A percentile compares a stretch with the other conserved stretches of the same genome.
These are phyloP conservation scores for Enteromius viviparus DNA, from an alignment of 2,797 vertebrate species.

Conservation along the genomic window DNA sequence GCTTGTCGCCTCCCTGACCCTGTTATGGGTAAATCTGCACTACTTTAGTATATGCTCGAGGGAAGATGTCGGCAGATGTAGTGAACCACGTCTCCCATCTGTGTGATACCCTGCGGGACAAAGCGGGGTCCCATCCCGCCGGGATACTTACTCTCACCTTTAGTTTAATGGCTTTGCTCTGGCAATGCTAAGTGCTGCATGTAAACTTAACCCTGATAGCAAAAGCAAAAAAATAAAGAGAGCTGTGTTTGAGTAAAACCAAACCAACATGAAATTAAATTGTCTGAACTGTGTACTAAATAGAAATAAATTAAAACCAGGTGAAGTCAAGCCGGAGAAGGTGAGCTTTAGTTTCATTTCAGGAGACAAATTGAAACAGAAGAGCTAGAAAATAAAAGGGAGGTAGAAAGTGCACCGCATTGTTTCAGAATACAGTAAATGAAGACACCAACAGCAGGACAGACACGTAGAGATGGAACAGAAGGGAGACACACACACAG, in stretches of 20 bases:
- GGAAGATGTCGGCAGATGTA: slow-evolving; percentile 43
- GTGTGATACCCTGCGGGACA: slow-evolving; percentile 31
- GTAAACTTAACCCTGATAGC: slow-evolving; percentile 57
- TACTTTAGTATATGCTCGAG: slow-evolving; percentile 76
- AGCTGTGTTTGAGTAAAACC: slow-evolving; percentile 64
- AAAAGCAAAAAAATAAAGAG: slow-evolving; percentile 49
- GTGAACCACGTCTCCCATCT: slow-evolving; percentile 33
- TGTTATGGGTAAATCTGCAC: slow-evolving; percentile 57
- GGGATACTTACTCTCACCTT: slow-evolving; percentile 72
- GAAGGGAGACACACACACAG: slow-evolving; percentile 62
- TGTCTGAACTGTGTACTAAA: slow-evolving; percentile 52
- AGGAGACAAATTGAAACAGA: slow-evolving; percentile 65
- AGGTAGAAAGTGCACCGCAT: slow-evolving; percentile 53
- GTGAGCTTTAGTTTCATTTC: slow-evolving; percentile 71
- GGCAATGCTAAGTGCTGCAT: slow-evolving; percentile 54
- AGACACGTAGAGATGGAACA: slow-evolving; percentile 69
- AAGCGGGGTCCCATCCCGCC: slow-evolving; percentile 45
- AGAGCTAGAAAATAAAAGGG: slow-evolving; percentile 54
- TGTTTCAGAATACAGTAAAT: slow-evolving; percentile 66
- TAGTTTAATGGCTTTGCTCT: slow-evolving; percentile 73
- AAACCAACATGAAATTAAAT: slow-evolving; percentile 59
- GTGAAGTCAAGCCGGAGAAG: slow-evolving; percentile 75
- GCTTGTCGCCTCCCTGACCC: slow-evolving; percentile 82
- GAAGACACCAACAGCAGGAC: slow-evolving; percentile 61
- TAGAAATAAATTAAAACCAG: slow-evolving; percentile 69